Base-by-base conservation (phyloP, 2,797 vertebrate species). In the Odontamblyopus rebecca region DNA sequence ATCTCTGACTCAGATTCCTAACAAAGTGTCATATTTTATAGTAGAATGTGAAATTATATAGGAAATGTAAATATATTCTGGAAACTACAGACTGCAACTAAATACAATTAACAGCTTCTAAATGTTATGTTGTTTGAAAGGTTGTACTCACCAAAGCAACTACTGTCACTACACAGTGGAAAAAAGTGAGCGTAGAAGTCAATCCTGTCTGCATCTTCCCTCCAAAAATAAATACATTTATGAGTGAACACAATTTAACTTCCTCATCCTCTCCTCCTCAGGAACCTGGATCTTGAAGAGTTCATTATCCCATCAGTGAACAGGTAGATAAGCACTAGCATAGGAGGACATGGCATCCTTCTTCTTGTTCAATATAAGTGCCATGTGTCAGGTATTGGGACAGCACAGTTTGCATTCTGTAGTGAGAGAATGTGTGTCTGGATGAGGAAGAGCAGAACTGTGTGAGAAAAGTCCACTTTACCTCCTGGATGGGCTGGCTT, bases 111-210 rank as follows among this genome's bases (percentile, higher is more conserved):
- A 26, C 19, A 1, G 44, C 26, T 41, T 23, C 12, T 50, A 65
- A n/a, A 61, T 32, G 27, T 61, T 61, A 16, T 15, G 13, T 12
- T 59, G 12, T 13, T 29, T 61, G 29, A 61, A 61, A 62, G 8
- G 66, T 6, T 2, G 15, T 7, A 86, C 92, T 93, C 72, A 93
- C 92, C 90, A 92, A 71, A 19, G 89, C 89, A n/a, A 79, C 67
- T 29, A 79, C 86, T 54, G 79, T 72, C 50, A 79, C 59, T 5
- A 86, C 38, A 75, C 79, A 8, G 70, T 85, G 77, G 71, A 89
- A 73, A 78, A 92, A 56, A 82, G 71, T 69, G 71, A 89, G 48
- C 32, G 64, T 57, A 59, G 35, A 27, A 27, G 73, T 53, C 26
- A 57, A 63, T n/a, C 69, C 13, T 48, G 76, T 75, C 29, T 78